Base-by-base conservation (phyloP, 2,113 vertebrate genomes). In the Phaethornis superciliosus region DNA sequence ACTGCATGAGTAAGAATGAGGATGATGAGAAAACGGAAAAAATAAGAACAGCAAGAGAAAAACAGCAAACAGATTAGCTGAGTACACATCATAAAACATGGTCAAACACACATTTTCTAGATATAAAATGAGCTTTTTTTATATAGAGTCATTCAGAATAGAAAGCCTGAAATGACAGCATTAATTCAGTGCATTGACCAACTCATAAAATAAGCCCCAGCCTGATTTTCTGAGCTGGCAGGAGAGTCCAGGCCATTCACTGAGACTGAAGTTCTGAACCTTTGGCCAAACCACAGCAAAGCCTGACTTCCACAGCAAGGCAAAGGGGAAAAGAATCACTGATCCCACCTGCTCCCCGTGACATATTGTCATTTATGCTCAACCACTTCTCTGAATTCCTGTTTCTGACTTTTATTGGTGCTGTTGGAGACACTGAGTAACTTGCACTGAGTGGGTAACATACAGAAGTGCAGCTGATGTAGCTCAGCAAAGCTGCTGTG, bases 1-100 rank as follows among this genome's bases (percentile, higher is more conserved):
- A 96, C 99, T 99, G 94, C 92, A 7, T 90, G 89, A 94, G 63
- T 92, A 81, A 93, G 89, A 96, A 96, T 47, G 94, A 97, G 90
- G 86, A 89, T 44, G 93, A 94, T 85, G 84, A 88, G 64, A 90
- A 90, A 90, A 94, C 19, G 72, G 49, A 81, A 95, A 49, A 91
- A 90, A 87, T 60, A 93, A 91, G 24, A 92, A 95, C 74, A 98
- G 93, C 89, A 78, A 94, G 95, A 97, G 75, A 98, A 95, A 92
- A 93, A 98, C 52, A 97, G 75, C 85, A 97, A 27, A 44, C 94
- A 83, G 93, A 93, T 97, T 97, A 97, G 96, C 82, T 44, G 18
- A 94, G 88, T 3, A 89, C 54, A 4, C 35, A 65, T 4, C 63
- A 19, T 8, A 30, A 35, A 49, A 47, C 46, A 27, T n/a, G n/a